These are phyloP conservation scores for Shinisaurus crocodilurus DNA, from an alignment of 2,113 vertebrate genomes.

Conservation along the genomic window DNA sequence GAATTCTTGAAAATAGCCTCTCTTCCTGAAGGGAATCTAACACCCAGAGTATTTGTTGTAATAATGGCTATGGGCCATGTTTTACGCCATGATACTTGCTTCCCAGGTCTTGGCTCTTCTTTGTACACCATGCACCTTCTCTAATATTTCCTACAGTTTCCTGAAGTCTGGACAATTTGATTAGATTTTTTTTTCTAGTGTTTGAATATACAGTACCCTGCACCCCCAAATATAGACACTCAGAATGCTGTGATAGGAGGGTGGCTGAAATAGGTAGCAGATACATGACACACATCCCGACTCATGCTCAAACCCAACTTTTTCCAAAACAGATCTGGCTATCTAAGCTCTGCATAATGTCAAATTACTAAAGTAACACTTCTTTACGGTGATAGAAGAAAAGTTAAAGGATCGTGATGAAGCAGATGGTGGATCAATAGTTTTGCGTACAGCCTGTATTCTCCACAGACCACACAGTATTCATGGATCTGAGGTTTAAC, in stretches of 20 bases:
- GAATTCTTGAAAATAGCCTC: slow-evolving; percentile 61
- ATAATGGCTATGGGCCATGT: background rate
- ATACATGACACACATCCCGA: slow-evolving; percentile 2
- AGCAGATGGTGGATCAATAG: slow-evolving; percentile 72
- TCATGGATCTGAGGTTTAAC: slow-evolving; percentile 76
- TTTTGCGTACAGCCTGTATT: slow-evolving; percentile 63
- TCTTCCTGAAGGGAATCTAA: too few relatives aligned
- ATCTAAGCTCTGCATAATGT: slow-evolving; percentile 29
- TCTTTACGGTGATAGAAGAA: slow-evolving; percentile 60
- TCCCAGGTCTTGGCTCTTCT: background rate
- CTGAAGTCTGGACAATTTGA: background rate
- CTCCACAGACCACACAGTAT: slow-evolving; percentile 71
- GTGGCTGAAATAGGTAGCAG: slow-evolving; percentile 34
- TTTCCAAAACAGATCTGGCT: slow-evolving; percentile 38
- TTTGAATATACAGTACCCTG: too few relatives aligned
- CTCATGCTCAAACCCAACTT: background rate
- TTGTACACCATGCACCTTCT: background rate
- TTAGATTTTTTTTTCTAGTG: background rate
- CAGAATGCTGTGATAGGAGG: background rate
- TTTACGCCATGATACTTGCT: background rate
- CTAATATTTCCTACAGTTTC: background rate
- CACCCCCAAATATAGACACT: background rate
- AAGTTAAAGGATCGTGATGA: slow-evolving; percentile 56
- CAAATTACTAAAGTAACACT: slow-evolving; percentile 59
- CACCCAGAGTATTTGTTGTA: too few relatives aligned